These are phyloP conservation scores for Dryobotodes eremita DNA, from an alignment of 2,888 invertebrate species.

Conservation along the genomic window DNA sequence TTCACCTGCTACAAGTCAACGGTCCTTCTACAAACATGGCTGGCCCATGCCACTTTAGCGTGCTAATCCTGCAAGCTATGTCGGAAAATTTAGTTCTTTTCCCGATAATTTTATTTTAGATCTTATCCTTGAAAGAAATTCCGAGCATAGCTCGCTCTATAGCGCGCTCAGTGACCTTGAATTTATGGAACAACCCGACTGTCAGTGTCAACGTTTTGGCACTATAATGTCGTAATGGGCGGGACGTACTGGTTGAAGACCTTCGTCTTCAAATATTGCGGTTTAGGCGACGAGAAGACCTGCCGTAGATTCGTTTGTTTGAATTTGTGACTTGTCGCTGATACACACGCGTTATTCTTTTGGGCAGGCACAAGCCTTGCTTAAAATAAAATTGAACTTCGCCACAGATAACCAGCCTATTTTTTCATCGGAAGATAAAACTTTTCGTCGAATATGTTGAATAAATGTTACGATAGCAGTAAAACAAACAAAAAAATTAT, in stretches of 20 bases:
- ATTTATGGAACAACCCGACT: neutral
- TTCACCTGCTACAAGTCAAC: neutral
- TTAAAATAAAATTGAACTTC: neutral
- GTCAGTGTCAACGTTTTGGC: neutral
- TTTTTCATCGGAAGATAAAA: neutral
- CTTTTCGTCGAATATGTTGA: neutral
- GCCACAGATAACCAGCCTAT: neutral
- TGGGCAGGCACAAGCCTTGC: too few species aligned
- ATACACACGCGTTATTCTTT: neutral
- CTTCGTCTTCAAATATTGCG: neutral
- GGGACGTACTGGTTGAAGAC: neutral
- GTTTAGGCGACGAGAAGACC: neutral
- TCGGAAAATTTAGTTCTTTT: neutral
- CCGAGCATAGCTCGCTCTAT: neutral
- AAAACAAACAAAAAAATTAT: conserved; percentile 19
- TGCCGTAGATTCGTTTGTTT: neutral
- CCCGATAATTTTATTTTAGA: neutral
- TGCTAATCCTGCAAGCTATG: neutral
- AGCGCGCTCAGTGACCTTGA: neutral
- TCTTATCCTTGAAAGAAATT: neutral
- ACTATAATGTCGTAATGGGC: neutral
- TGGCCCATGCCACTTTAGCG: neutral
- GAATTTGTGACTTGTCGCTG: neutral
- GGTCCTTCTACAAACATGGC: neutral
- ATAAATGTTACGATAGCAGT: neutral